Evolutionary conservation across 2,797 vertebrate species (phyloP).

Genomic region (Microctenopoma stevenorrisi): DNA sequence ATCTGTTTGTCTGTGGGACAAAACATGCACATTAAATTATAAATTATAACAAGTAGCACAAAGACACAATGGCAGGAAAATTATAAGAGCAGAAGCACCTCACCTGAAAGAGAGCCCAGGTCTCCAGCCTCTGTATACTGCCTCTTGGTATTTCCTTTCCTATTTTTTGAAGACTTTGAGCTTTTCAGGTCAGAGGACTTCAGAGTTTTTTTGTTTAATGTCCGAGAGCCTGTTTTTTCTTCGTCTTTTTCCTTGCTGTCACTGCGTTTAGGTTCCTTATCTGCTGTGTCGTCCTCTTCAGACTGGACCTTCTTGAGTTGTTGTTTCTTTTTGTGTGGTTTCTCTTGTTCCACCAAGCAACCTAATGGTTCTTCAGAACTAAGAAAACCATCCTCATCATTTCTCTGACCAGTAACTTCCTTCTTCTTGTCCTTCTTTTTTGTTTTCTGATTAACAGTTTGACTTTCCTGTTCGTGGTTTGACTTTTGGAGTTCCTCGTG

Average conservation of each 20-base stretch:
- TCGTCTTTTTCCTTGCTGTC: neutral
- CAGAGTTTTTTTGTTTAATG: slow-evolving; percentile 23
- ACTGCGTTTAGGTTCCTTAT: slow-evolving; percentile 19
- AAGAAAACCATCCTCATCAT: neutral
- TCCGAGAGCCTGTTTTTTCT: neutral
- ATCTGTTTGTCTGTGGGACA: slow-evolving; percentile 27
- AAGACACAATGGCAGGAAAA: neutral
- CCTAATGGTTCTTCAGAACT: slow-evolving; percentile 20
- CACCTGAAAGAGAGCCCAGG: slow-evolving; percentile 40
- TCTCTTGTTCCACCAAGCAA: slow-evolving; percentile 21
- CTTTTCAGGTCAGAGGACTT: slow-evolving; percentile 23
- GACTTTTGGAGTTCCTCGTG: slow-evolving; percentile 8
- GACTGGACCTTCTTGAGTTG: slow-evolving; percentile 19
- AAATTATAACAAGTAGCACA: neutral
- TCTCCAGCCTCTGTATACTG: slow-evolving; percentile 7
- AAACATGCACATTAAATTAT: neutral
- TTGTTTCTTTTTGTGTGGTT: slow-evolving; percentile 47
- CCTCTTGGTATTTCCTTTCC: slow-evolving; percentile 32
- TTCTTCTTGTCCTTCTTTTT: slow-evolving; percentile 42
- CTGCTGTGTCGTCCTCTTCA: slow-evolving; percentile 16
- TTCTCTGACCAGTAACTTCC: slow-evolving; percentile 2
- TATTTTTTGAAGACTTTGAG: slow-evolving; percentile 33
- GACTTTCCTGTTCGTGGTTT: slow-evolving; percentile 2
- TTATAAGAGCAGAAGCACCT: neutral
- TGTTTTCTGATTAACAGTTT: slow-evolving; percentile 14